Evolutionary conservation across 2,888 invertebrate species (phyloP).

Genomic region (Notocelia uddmanniana): DNA sequence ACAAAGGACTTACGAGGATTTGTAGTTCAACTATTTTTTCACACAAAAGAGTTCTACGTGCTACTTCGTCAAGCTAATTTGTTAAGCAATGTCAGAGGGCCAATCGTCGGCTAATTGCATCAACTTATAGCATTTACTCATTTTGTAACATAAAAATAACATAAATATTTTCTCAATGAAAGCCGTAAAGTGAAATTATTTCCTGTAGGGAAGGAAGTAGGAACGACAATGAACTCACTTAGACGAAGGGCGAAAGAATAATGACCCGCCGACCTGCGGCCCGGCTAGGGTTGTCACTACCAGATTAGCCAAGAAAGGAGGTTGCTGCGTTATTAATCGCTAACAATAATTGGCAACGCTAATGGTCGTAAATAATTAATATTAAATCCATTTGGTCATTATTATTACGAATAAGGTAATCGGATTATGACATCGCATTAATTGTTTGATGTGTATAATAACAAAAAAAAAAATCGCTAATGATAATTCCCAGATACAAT

Average conservation of each 20-base stretch:
- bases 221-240: conserved; percentile 77
- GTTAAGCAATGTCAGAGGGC: background rate
- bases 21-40: background rate
- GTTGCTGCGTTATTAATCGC: conserved; percentile 30
- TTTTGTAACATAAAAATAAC: conserved; percentile 54
- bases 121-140: conserved; percentile 27
- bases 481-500: background rate
- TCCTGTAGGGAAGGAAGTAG: conserved; percentile 74
- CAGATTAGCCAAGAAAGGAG: conserved; percentile 18
- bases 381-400: conserved; percentile 1
- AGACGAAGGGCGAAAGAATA: conserved; percentile 73
- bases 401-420: background rate
- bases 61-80: background rate
- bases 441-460: background rate
- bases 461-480: background rate
- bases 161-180: conserved; percentile 68
- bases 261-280: conserved; percentile 60
- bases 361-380: conserved; percentile 1
- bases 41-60: background rate
- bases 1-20: too few relatives aligned
- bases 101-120: conserved; percentile 15
- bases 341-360: conserved; percentile 21
- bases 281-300: conserved; percentile 41
- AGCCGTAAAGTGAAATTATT: conserved; percentile 74
- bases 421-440: background rate